Evolutionary conservation across 2,888 invertebrate species (phyloP), one percentile per base, ranked within the genome.

Genomic region (Andrena fulva): DNA sequence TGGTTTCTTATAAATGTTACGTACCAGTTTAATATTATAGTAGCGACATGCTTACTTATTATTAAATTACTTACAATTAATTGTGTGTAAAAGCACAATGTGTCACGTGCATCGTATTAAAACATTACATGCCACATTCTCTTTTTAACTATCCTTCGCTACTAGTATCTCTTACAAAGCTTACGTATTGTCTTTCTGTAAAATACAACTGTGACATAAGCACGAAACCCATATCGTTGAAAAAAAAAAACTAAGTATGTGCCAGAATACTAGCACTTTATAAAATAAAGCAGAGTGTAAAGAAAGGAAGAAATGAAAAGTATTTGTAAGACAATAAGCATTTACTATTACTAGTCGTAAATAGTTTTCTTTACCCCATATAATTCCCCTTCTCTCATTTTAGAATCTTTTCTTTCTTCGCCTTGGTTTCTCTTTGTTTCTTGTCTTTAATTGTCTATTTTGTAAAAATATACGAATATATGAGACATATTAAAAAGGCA

Each of bases 271-370:
- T 67, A 20, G n/a, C 48, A 68, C 33, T 74, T 83, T 66, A 60
- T 20, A 35, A 68, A 77, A 74, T 67, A 48, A 83, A 84, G 80
- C 77, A 84, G 74, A 76, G 75, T 84, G 60, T 75, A 84, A 73
- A 80, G 66, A 66, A 59, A 59, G 33, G 59, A 69, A 62, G 29
- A 67, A 42, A 68, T 52, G 64, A n/a, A 56, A 67, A 64, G 8
- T 33, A 52, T 63, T 70, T 48, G 56, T 24, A n/a, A 62, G 24
- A 68, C 4, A 52, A 54, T 42, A 54, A 54, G 42, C 73, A 67
- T 63, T 64, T 48, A 54, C 56, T 56, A 0, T 35, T 42, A 60
- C 7, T 71, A 76, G 64, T 62, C 54, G 60, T 2, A 67, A 60
- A 69, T 33, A 50, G 27, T 50, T 71, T 62, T 63, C n/a, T 80